A percentile compares a stretch with the other conserved stretches of the same genome.
Evolutionary conservation across 2,888 invertebrate genomes (phyloP).

Genomic region (Rhogogaster chlorosoma): DNA sequence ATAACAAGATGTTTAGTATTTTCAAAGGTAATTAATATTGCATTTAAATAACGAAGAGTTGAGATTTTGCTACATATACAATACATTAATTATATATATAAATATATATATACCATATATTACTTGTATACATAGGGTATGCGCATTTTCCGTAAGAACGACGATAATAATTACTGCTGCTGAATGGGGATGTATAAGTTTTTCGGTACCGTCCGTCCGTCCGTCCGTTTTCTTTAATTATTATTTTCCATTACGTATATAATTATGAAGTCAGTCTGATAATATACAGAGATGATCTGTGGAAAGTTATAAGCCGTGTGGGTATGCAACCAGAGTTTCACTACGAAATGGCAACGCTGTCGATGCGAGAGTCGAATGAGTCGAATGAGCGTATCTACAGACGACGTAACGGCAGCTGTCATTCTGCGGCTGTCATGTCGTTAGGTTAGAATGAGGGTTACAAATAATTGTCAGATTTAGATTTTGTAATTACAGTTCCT

Average conservation of each 20-base stretch:
- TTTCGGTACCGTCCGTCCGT: slow-evolving; percentile 40
- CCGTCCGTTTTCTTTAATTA: slow-evolving; percentile 37
- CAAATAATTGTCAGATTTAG: too few species aligned
- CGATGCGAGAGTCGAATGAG: too few species aligned
- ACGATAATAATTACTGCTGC: background rate
- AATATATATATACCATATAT: background rate
- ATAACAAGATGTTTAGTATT: slow-evolving; percentile 65
- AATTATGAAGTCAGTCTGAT: background rate
- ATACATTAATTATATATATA: background rate
- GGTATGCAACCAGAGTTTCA: too few species aligned
- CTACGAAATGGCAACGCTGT: too few species aligned
- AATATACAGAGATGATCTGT: too few species aligned
- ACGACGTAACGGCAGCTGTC: too few species aligned
- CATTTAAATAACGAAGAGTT: slow-evolving; percentile 19
- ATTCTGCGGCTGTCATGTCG: too few species aligned
- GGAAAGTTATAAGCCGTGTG: too few species aligned
- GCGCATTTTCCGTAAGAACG: slow-evolving; percentile 38
- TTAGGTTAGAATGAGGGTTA: too few species aligned
- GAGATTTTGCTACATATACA: slow-evolving; percentile 33
- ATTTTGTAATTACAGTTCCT: too few species aligned
- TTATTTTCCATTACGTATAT: background rate
- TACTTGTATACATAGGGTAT: background rate
- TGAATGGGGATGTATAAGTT: background rate
- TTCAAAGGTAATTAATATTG: slow-evolving; percentile 50
- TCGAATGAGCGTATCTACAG: too few species aligned